Evolutionary conservation across 2,797 vertebrate species (phyloP), one percentile per base, ranked within the genome.

Genomic region (Etheostoma perlongum): DNA sequence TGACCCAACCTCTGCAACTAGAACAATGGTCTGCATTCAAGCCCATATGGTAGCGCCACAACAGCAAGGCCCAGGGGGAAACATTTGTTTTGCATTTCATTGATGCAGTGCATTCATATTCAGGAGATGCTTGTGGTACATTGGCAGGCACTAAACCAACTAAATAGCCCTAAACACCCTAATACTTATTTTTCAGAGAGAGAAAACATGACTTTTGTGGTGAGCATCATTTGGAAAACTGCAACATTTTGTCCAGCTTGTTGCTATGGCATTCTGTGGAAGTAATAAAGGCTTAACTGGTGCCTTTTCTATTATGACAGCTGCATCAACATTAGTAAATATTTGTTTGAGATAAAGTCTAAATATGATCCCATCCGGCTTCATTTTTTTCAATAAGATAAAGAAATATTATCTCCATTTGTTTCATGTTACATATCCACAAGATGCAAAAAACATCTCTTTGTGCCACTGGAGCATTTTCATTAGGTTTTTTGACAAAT

Each of bases 201-300:
- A 69, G 57, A 77, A 85, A 83, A 59, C 54, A 66, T 47, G 18
- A 57, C 25, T 74, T 65, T 71, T 62, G n/a, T 68, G 27, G 36
- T 65, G 33, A 67, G 44, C 59, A 64, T 70, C 42, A 19, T 30
- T 49, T 49, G 27, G 52, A 63, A 80, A 58, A 49, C 21, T 44
- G 30, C 6, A 67, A 46, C 25, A 51, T 60, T 65, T 57, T 42
- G 4, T 62, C 25, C 18, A 21, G 58, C 65, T 76, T 76, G 79
- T 89, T 90, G 67, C 82, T 72, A 85, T 79, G 79, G 82, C 59
- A 19, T 82, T 83, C 64, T 70, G 48, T 30, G 15, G 30, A 52
- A 55, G 21, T 19, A 74, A 73, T 48, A 46, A 36, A 76, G 25
- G 13, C 71, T 65, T 63, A 79, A 67, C 27, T 44, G n/a, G 10